Conservation (phyloP, 2,888 invertebrate species). For the Tanytarsus gracilentus region DNA sequence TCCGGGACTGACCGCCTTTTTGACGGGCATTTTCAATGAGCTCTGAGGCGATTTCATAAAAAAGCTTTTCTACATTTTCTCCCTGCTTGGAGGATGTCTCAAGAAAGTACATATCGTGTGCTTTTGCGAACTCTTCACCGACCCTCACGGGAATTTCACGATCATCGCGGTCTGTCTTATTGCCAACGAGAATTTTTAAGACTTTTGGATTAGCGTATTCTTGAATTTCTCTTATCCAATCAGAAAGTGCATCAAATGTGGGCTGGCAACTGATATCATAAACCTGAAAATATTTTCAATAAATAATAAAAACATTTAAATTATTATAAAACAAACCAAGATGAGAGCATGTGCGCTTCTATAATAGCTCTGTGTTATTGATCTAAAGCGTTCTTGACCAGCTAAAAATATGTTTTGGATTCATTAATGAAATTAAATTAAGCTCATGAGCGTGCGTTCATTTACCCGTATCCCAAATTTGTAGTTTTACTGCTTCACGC, state of each 20-base stretch:
- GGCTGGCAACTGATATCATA: slow-evolving; percentile 98
- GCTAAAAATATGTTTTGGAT: slow-evolving; percentile 50
- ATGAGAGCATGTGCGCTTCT: slow-evolving; percentile 95
- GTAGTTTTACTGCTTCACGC: slow-evolving; percentile 51
- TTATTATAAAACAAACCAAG: too few relatives aligned
- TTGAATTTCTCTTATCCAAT: slow-evolving; percentile 95
- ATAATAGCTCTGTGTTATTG: slow-evolving; percentile 97
- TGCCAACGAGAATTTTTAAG: slow-evolving; percentile 51
- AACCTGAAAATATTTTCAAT: too few relatives aligned
- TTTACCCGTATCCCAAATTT: slow-evolving; percentile 82
- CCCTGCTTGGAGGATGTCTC: slow-evolving; percentile 98
- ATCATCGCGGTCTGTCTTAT: slow-evolving; percentile 95
- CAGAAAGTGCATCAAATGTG: slow-evolving; percentile 92
- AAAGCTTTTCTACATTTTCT: slow-evolving; percentile 88
- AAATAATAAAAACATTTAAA: too few relatives aligned
- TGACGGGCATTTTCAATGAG: slow-evolving; percentile 56
- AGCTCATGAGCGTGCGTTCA: not conserved
- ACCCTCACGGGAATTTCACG: slow-evolving; percentile 91
- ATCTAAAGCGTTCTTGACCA: slow-evolving; percentile 92
- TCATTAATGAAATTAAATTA: not conserved
- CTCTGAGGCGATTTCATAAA: slow-evolving; percentile 93
- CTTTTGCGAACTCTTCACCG: slow-evolving; percentile 90
- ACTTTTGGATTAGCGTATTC: slow-evolving; percentile 88
- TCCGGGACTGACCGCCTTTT: slow-evolving; percentile 33
- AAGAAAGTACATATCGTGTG: slow-evolving; percentile 94